Evolutionary conservation across 2,797 vertebrate genomes (phyloP).

Genomic region (Malurus splendens): DNA sequence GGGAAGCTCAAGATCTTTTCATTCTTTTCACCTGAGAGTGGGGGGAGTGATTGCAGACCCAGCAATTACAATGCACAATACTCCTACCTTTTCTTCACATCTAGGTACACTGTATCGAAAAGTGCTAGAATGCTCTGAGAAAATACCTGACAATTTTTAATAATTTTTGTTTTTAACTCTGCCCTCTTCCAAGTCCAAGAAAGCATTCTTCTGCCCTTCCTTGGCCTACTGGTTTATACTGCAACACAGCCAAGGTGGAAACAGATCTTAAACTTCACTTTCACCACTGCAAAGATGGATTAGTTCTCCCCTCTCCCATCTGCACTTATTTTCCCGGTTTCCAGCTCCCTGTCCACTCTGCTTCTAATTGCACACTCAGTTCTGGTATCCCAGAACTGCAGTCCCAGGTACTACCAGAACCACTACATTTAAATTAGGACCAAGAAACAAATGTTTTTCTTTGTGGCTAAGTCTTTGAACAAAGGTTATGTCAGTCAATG

Average conservation of each 20-base stretch:
- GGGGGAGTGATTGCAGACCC: neutral
- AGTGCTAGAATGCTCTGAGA: neutral
- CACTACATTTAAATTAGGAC: neutral
- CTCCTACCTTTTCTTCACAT: neutral
- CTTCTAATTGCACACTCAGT: neutral
- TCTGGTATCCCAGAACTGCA: neutral
- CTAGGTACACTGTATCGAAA: neutral
- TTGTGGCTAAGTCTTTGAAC: neutral
- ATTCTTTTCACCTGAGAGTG: neutral
- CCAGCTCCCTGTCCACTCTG: neutral
- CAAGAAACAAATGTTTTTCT: neutral
- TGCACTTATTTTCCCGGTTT: neutral
- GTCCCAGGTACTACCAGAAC: neutral
- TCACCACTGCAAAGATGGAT: fast-evolving
- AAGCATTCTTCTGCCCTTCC: neutral
- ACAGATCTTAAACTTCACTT: neutral
- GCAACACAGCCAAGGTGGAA: neutral
- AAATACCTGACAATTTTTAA: neutral
- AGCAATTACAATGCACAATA: neutral
- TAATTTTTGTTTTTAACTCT: neutral
- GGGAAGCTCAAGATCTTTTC: neutral
- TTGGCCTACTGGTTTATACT: neutral
- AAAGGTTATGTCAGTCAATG: neutral
- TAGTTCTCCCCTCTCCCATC: neutral
- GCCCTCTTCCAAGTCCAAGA: neutral